phyloP scores from a whole-genome alignment of 2,888 invertebrate genomes.

The Dioctria linearis region DNA sequence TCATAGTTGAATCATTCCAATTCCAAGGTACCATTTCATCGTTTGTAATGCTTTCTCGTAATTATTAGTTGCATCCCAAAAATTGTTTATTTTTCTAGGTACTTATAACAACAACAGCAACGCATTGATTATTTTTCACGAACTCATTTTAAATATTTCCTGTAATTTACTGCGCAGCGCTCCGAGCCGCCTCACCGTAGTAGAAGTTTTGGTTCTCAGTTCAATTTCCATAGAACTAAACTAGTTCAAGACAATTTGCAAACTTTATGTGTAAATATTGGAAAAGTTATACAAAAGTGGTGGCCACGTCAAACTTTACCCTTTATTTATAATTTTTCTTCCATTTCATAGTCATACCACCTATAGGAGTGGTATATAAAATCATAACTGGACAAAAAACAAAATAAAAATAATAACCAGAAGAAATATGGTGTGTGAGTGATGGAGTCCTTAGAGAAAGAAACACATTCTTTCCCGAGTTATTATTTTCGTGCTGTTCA shows the following conservation, averaged over 20 bases:
- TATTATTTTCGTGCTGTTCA: neutral
- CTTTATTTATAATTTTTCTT: neutral
- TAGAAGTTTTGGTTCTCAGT: neutral
- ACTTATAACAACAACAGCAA: neutral
- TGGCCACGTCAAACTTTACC: neutral
- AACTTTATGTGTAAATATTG: slow-evolving; percentile 37
- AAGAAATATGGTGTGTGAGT: neutral
- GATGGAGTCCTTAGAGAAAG: neutral
- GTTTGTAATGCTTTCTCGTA: too few species aligned
- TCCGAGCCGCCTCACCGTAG: neutral
- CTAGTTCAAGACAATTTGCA: slow-evolving; percentile 44
- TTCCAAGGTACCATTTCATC: too few species aligned
- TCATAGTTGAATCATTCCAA: too few species aligned
- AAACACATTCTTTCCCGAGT: neutral
- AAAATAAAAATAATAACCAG: neutral
- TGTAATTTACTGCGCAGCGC: neutral
- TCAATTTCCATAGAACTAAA: slow-evolving; percentile 16
- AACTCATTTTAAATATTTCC: neutral
- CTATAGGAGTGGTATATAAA: too few species aligned
- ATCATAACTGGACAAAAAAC: neutral
- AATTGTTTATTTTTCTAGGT: neutral
- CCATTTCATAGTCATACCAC: neutral
- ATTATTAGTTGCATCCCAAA: too few species aligned
- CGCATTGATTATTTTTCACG: too few species aligned
- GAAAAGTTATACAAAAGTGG: slow-evolving; percentile 1